These are phyloP conservation scores for Anoura caudifer DNA, from an alignment of 2,113 vertebrate species.

Conservation along the genomic window DNA sequence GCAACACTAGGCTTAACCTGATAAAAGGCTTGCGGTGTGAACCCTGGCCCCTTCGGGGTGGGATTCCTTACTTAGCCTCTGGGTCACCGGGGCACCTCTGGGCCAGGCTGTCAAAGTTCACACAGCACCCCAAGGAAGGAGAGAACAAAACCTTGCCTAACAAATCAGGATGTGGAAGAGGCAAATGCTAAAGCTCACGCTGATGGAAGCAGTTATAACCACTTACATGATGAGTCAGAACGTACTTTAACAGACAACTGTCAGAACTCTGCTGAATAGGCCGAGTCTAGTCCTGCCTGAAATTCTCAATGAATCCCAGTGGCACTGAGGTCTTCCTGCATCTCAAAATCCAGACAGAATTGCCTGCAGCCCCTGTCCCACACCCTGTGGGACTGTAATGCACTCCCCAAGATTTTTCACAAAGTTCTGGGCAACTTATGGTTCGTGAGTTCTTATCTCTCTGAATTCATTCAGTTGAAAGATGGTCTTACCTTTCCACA, in stretches of 20 bases:
- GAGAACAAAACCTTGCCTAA: not conserved
- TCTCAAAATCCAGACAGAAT: not conserved
- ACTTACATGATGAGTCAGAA: not conserved
- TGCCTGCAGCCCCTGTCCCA: not conserved
- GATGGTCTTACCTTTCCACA: fast-evolving
- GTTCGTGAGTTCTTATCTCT: not conserved
- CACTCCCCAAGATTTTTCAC: not conserved
- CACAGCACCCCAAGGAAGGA: not conserved
- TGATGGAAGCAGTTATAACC: not conserved
- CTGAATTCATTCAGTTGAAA: not conserved
- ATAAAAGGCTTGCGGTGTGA: not conserved
- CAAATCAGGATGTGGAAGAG: not conserved
- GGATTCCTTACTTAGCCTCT: not conserved
- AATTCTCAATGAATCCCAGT: not conserved
- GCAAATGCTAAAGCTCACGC: not conserved
- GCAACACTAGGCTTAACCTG: not conserved
- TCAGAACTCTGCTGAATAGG: not conserved
- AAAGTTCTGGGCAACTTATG: not conserved
- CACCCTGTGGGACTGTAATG: not conserved
- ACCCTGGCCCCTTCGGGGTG: not conserved
- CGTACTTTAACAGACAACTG: not conserved
- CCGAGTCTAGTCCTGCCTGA: not conserved
- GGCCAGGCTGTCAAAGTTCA: not conserved
- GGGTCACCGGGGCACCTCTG: not conserved
- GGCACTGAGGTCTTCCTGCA: not conserved